Evolutionary conservation across 2,888 invertebrate genomes (phyloP).

Genomic region (Coleophora deauratella): DNA sequence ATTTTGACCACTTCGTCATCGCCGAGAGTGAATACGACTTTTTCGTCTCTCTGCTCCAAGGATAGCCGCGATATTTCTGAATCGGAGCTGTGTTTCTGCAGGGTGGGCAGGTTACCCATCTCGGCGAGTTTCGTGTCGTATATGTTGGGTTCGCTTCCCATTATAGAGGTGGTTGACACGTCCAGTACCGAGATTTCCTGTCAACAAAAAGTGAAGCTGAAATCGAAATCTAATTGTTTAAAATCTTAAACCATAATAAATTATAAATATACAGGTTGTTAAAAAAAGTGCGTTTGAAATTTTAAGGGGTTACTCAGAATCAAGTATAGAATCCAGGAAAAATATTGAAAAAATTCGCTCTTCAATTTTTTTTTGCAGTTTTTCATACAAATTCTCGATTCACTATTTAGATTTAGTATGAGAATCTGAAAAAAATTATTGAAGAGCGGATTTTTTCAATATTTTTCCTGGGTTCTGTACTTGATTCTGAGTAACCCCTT

Average conservation of each 20-base stretch:
- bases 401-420: no score
- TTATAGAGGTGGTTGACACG: conserved; percentile 57
- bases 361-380: no score
- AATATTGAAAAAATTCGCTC: no score
- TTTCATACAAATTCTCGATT: no score
- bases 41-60: conserved; percentile 18
- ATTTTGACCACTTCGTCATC: conserved; percentile 30
- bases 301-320: no score
- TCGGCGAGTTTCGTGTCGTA: conserved; percentile 50
- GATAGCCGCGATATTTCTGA: conserved; percentile 46
- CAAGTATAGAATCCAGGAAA: no score
- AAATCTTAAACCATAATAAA: neutral
- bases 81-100: conserved; percentile 52
- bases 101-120: conserved; percentile 12
- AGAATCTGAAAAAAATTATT: no score
- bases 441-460: no score
- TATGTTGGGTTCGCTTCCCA: conserved; percentile 67
- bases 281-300: no score
- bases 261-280: no score
- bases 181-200: conserved; percentile 52
- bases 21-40: conserved; percentile 56
- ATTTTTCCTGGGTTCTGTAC: no score
- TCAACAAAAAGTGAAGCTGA: conserved; percentile 6
- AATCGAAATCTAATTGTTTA: conserved; percentile 1
- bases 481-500: no score